Evolutionary conservation across 2,113 vertebrate species (phyloP).

Genomic region (Ctenodactylus gundi): DNA sequence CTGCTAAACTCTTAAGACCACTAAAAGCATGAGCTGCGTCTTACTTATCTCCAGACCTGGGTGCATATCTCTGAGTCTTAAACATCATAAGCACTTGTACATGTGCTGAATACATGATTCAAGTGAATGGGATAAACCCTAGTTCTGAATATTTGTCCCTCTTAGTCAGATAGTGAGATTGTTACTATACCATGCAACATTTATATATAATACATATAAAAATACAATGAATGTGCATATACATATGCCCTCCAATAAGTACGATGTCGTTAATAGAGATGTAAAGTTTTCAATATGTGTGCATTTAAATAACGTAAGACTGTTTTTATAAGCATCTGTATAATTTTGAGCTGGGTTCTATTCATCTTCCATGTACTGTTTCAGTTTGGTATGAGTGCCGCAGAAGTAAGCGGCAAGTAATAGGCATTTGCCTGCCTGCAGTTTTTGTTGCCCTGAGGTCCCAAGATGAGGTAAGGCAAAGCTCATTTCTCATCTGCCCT

Average conservation of each 20-base stretch:
- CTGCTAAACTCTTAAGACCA: background rate
- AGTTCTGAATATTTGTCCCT: background rate
- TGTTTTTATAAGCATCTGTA: background rate
- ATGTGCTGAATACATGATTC: background rate
- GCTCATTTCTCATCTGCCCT: background rate
- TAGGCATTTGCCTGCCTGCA: background rate
- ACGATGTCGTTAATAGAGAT: background rate
- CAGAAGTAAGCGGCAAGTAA: background rate
- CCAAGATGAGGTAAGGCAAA: background rate
- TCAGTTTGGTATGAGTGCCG: background rate
- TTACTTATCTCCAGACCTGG: background rate
- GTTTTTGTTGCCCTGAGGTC: conserved; percentile 9
- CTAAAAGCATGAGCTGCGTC: background rate
- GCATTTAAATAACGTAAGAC: background rate
- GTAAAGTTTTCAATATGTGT: background rate
- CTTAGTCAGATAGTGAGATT: conserved; percentile 3
- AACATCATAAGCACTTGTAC: background rate
- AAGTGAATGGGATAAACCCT: background rate
- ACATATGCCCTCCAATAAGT: background rate
- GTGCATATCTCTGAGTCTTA: background rate
- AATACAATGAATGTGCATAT: background rate
- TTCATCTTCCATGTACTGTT: background rate
- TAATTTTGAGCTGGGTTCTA: background rate
- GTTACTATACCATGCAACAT: background rate
- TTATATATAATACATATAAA: background rate